A percentile compares a stretch with the other conserved stretches of the same genome.
These are phyloP conservation scores for Apomyelois bistriatella DNA, from an alignment of 2,888 invertebrate genomes.

Conservation along the genomic window DNA sequence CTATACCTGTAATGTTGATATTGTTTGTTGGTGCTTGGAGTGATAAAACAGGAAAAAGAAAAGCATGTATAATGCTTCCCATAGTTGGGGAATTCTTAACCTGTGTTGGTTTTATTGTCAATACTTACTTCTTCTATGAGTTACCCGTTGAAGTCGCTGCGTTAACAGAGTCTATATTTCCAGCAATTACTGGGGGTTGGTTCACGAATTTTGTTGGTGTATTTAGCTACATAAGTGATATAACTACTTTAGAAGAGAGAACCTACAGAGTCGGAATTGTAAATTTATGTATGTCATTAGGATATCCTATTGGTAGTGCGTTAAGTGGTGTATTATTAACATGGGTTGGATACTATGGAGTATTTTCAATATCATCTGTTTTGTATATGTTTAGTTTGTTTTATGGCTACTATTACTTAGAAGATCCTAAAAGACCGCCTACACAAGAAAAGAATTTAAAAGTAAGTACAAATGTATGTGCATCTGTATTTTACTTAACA, in stretches of 20 bases:
- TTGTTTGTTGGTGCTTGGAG: slow-evolving; percentile 91
- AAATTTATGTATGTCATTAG: slow-evolving; percentile 92
- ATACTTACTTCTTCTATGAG: slow-evolving; percentile 88
- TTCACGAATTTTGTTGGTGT: slow-evolving; percentile 93
- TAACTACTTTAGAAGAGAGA: slow-evolving; percentile 88
- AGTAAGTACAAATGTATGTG: not conserved
- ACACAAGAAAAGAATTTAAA: not conserved
- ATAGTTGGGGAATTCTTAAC: slow-evolving; percentile 89
- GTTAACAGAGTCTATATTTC: slow-evolving; percentile 88
- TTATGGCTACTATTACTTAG: slow-evolving; percentile 85
- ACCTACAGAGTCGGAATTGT: slow-evolving; percentile 92
- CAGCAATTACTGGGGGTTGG: slow-evolving; percentile 91
- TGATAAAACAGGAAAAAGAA: slow-evolving; percentile 83
- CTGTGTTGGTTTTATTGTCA: slow-evolving; percentile 87
- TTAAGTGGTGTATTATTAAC: slow-evolving; percentile 87
- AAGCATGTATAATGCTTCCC: slow-evolving; percentile 90
- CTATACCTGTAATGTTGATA: slow-evolving; percentile 89
- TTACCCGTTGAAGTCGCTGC: slow-evolving; percentile 89
- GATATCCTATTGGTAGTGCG: slow-evolving; percentile 92
- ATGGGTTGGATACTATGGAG: slow-evolving; percentile 89
- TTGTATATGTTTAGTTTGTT: slow-evolving; percentile 86
- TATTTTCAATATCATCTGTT: slow-evolving; percentile 85
- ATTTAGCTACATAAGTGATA: slow-evolving; percentile 93
- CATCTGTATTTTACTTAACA: not conserved
- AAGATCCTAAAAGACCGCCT: slow-evolving; percentile 76